Base-by-base conservation (phyloP, 1,140 invertebrate species). In the Anoplophora glabripennis region DNA sequence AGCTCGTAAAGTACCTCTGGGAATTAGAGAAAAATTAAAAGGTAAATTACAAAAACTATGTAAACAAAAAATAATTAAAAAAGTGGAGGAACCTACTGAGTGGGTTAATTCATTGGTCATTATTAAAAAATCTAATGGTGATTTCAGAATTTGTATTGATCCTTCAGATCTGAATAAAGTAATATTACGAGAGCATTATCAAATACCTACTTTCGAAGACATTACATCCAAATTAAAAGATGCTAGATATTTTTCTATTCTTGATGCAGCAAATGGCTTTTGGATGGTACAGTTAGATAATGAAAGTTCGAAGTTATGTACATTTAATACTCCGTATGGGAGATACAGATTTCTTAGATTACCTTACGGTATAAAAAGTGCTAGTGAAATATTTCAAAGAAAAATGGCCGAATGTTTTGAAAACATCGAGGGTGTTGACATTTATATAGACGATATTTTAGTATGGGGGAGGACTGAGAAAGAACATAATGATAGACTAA, bases 281-380 rank as follows among this genome's bases (percentile, higher is more conserved):
- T 63, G 53, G 34, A 55, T 62, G 15, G 44, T 64, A 4, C 38
- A 62, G 46, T 51, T 69, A 15, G 61, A 71, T 57, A 38, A 66
- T 35, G 38, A 59, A 51, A 57, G 46, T 18, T 46, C 18, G 35
- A 52, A 72, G 40, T 59, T 66, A 9, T 71, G 69, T 52, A 71
- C 61, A 0, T 67, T 71, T 45, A 53, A 42, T 46, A 64, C 66
- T 4, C 60, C 69, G 15, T 73, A 69, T 66, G 75, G 75, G 10
- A 52, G 66, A 35, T 79, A 73, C 54, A 57, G 41, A 44, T 44
- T 44, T 44, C 18, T 37, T 7, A 7, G 36, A 7, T n/a, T 37
- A 8, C 36, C 36, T 7, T 37, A 37, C n/a, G 36, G 36, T n/a
- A 37, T 37, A 37, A 37, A 7, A 37, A 7, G 7, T 7, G 36